These are phyloP conservation scores for Acanthiza pusilla DNA, from an alignment of 2,797 vertebrate species.

Conservation along the genomic window DNA sequence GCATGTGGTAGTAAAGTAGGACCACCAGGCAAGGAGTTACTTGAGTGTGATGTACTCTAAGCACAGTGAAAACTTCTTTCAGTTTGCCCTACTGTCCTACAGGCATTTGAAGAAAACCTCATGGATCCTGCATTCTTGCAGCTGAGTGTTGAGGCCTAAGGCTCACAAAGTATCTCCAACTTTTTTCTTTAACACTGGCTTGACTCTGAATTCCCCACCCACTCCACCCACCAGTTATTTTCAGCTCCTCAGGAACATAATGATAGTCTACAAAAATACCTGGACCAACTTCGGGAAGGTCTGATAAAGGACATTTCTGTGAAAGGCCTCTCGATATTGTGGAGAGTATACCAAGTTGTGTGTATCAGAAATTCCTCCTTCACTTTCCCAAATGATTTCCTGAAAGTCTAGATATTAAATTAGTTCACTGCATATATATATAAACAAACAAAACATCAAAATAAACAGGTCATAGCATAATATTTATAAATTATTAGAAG, in stretches of 20 bases:
- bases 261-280: neutral
- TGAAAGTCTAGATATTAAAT: neutral
- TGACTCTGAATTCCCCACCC: neutral
- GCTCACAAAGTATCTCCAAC: neutral
- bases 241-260: neutral
- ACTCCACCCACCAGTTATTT: neutral
- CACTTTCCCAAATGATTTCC: neutral
- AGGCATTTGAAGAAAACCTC: neutral
- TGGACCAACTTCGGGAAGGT: neutral
- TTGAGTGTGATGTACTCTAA: neutral
- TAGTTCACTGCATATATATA: neutral
- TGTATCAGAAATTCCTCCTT: neutral
- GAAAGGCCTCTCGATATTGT: neutral
- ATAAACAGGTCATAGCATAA: neutral
- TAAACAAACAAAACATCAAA: neutral
- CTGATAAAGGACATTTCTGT: neutral
- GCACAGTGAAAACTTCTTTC: neutral
- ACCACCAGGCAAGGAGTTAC: neutral
- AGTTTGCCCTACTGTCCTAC: neutral
- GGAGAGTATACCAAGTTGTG: rapidly evolving
- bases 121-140: neutral
- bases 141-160: neutral
- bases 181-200: neutral
- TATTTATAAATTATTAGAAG: neutral
- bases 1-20: rapidly evolving